phyloP scores from a whole-genome alignment of 37 sponge, comb jelly and placozoan genomes.

The Mnemiopsis leidyi region DNA sequence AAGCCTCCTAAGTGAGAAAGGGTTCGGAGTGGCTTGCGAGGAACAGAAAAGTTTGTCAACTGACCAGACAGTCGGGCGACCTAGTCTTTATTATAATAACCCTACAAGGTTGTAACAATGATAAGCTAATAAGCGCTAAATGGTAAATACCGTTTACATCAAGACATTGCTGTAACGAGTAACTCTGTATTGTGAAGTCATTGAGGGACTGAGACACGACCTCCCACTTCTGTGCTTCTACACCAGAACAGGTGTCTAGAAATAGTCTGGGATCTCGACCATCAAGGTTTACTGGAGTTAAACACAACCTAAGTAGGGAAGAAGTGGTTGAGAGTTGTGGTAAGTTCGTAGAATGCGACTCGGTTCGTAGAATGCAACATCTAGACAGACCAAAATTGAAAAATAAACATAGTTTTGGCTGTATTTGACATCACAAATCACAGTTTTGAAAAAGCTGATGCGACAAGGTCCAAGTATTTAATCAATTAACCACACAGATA shows the following conservation, averaged over 20 bases:
- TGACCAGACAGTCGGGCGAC: too few species aligned
- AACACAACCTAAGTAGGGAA: not conserved
- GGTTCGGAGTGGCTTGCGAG: too few species aligned
- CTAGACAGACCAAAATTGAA: too few species aligned
- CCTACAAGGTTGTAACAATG: too few species aligned
- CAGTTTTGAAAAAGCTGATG: not conserved
- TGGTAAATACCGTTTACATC: constrained; percentile 33
- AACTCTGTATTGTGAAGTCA: not conserved
- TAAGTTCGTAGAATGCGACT: too few species aligned
- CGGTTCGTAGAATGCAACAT: too few species aligned
- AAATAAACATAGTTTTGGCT: too few species aligned
- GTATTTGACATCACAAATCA: too few species aligned
- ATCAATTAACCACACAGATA: not conserved
- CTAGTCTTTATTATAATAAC: too few species aligned
- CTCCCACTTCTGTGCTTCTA: not conserved
- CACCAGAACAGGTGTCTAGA: not conserved
- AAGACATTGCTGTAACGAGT: not conserved
- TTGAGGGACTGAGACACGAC: not conserved
- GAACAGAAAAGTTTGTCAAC: too few species aligned
- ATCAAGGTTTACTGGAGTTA: not conserved
- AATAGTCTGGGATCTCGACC: not conserved
- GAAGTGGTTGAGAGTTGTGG: not conserved
- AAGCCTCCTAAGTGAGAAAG: too few species aligned
- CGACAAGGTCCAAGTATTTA: not conserved
- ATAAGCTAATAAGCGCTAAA: too few species aligned